Evolutionary conservation across 2,113 vertebrate genomes (phyloP).

Genomic region (Saguinus imperator): DNA sequence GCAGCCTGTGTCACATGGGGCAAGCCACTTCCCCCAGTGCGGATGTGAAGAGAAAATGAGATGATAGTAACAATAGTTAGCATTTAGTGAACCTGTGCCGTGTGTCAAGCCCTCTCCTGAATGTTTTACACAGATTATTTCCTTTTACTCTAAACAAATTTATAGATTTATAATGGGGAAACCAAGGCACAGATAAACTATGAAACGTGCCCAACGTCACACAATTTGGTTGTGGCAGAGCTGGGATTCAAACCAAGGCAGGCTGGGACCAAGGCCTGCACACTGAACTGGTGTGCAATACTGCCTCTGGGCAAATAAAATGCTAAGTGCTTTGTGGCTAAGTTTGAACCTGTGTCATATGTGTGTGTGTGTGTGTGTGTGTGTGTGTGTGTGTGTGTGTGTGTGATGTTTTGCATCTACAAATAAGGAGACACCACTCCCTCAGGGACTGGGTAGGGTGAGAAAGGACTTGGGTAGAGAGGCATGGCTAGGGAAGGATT

Average conservation of each 20-base stretch:
- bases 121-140: background rate
- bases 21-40: background rate
- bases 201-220: background rate
- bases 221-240: background rate
- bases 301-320: background rate
- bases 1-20: background rate
- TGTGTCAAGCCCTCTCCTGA: background rate
- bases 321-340: background rate
- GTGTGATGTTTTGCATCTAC: background rate
- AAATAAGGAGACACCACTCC: background rate
- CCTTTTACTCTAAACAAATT: background rate
- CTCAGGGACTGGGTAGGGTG: no score
- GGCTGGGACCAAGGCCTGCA: background rate
- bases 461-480: no score
- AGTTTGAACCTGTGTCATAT: background rate
- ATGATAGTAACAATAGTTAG: background rate
- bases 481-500: background rate
- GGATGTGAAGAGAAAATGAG: background rate
- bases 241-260: background rate
- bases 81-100: background rate
- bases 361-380: no score
- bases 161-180: background rate
- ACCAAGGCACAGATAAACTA: background rate
- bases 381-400: no score
- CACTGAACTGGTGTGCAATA: accelerated